phyloP scores from a whole-genome alignment of 2,888 invertebrate species.

The Microplitis manilae region DNA sequence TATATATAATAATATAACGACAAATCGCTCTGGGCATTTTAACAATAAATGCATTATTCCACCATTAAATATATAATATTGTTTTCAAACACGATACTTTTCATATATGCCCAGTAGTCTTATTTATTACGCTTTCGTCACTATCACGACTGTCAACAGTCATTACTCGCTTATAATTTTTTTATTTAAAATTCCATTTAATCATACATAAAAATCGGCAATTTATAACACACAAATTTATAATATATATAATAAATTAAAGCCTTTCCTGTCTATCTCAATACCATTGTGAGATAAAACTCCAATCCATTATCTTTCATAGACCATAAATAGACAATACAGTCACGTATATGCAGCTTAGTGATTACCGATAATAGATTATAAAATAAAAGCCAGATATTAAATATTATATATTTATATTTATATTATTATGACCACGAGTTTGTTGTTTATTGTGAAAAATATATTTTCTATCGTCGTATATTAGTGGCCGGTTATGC shows the following conservation, averaged over 20 bases:
- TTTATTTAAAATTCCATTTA: neutral
- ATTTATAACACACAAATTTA: no score
- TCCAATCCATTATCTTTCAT: neutral
- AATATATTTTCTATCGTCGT: constrained; percentile 17
- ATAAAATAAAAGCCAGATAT: constrained; percentile 1
- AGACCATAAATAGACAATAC: neutral
- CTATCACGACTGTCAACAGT: neutral
- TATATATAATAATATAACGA: constrained; percentile 39
- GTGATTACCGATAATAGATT: neutral
- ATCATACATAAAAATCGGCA: no score
- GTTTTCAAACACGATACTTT: neutral
- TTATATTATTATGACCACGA: constrained; percentile 11
- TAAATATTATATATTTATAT: neutral
- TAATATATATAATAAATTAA: neutral
- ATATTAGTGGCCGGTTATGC: constrained; percentile 19
- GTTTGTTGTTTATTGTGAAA: constrained; percentile 16
- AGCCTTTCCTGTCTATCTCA: neutral
- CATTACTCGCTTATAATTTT: neutral
- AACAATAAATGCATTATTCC: constrained; percentile 40
- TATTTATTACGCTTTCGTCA: neutral
- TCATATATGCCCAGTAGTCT: neutral
- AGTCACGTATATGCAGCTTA: neutral
- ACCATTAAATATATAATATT: constrained; percentile 17
- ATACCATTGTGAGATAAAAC: no score
- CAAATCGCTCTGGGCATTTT: constrained; percentile 7